Base-by-base conservation (phyloP, 2,888 invertebrate species). In the Eristalinus sepulchralis region DNA sequence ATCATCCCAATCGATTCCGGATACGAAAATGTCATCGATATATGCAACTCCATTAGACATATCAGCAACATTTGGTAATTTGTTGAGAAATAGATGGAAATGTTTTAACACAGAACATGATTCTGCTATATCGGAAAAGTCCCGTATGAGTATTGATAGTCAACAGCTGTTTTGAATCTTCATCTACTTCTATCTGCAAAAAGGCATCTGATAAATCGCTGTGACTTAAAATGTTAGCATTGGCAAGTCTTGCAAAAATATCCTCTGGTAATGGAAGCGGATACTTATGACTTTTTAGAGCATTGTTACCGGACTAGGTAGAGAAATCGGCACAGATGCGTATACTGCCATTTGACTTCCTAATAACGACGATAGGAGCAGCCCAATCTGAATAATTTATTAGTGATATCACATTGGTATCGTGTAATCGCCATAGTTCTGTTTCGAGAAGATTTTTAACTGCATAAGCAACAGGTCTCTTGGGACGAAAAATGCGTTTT, bases 381-480 rank as follows among this genome's bases (percentile, higher is more conserved):
- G 86, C 88, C 88, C 89, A 89, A 22, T 88, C 77, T 1, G 88
- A 88, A 36, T 79, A 88, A 36, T 88, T 85, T 1, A 88, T 87
- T 55, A 85, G 88, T 24, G 84, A 66, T 63, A 89, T 88, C 5
- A 88, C 82, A 34, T 83, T 76, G 8, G 24, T 33, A 9, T 81
- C 55, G 47, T 88, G 82, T 13, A 89, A 73, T 34, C 88, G 55
- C 11, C 83, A 57, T 22, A 85, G 39, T 57, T 88, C 88, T 27
- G 73, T 75, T 57, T 88, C 88, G 62, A 89, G 82, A 0, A 88
- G 82, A 62, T 88, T 66, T 62, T 78, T 47, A 57, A 85, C 63
- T 17, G 87, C 88, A 34, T 66, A 89, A 17, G 89, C 88, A 24
- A 89, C 88, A 17, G 88, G 88, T 39, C 89, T 78, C 57, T 88